Percentiles rank a stretch among this genome's conserved stretches.
Evolutionary conservation across 2,113 vertebrate species (phyloP).

Genomic region (Capreolus pygargus): DNA sequence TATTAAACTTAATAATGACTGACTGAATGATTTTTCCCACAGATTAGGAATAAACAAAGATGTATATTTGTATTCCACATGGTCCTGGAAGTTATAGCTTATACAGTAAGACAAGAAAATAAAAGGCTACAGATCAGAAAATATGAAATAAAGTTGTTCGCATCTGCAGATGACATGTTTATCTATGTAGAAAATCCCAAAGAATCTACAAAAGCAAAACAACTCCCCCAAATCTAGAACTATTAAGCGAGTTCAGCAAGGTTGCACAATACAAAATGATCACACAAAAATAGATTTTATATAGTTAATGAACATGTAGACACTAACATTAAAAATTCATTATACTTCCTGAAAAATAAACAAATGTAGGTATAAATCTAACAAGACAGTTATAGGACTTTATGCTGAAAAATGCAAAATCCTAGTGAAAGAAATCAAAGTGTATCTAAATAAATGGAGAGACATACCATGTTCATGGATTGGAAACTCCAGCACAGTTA

Average conservation of each 20-base stretch:
- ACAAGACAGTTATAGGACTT: not conserved
- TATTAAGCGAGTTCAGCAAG: not conserved
- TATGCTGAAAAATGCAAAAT: conserved; percentile 1
- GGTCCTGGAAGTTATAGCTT: not conserved
- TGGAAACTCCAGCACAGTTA: not conserved
- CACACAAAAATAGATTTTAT: not conserved
- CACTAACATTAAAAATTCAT: not conserved
- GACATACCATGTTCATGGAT: not conserved
- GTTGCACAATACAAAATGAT: not conserved
- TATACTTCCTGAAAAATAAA: not conserved
- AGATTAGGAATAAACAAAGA: not conserved
- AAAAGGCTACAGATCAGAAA: not conserved
- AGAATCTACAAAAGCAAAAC: not conserved
- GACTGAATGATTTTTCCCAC: not conserved
- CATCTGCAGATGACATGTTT: not conserved
- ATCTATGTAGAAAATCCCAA: not conserved
- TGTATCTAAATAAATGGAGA: not conserved
- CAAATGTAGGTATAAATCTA: not conserved
- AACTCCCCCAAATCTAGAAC: not conserved
- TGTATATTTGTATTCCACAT: not conserved
- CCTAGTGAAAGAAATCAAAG: not conserved
- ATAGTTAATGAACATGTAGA: not conserved
- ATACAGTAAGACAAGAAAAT: not conserved
- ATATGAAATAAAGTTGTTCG: not conserved
- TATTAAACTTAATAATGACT: not conserved